Evolutionary conservation across 2,797 vertebrate species (phyloP).

Genomic region (Lepus townsendii): DNA sequence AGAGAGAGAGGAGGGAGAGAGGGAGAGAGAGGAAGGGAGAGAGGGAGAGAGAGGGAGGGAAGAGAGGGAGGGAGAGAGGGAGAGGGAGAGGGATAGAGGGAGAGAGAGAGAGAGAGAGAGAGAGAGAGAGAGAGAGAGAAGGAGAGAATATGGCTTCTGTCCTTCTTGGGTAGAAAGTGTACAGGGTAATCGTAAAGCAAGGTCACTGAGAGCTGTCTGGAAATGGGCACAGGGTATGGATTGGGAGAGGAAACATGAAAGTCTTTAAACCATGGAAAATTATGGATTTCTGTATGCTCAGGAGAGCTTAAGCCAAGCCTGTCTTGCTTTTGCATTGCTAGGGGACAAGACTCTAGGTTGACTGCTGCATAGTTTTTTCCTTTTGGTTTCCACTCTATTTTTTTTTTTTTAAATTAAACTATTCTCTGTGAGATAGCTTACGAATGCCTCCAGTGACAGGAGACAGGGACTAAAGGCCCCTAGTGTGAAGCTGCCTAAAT

Average conservation of each 20-base stretch:
- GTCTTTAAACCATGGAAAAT: not conserved
- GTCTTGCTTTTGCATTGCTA: conserved; percentile 30
- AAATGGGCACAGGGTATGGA: not conserved
- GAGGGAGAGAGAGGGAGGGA: not conserved
- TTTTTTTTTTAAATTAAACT: not conserved
- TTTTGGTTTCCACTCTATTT: not conserved
- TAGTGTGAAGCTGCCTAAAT: not conserved
- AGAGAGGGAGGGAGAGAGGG: not conserved
- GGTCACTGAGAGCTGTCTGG: not conserved
- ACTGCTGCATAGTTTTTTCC: not conserved
- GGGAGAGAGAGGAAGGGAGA: not conserved
- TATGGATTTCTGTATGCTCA: not conserved
- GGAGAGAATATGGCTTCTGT: not conserved
- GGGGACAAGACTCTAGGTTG: not conserved
- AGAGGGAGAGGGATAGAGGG: not conserved
- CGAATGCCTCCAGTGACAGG: not conserved
- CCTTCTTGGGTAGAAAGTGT: not conserved
- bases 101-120: too few relatives aligned
- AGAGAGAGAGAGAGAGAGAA: too few relatives aligned
- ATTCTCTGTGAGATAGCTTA: conserved; percentile 24
- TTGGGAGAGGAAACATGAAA: not conserved
- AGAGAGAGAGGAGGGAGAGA: not conserved
- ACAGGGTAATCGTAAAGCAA: not conserved
- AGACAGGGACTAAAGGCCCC: not conserved
- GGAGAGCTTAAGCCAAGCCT: not conserved